Base-by-base conservation (phyloP, 2,797 vertebrate genomes). In the Gambelia wislizenii region DNA sequence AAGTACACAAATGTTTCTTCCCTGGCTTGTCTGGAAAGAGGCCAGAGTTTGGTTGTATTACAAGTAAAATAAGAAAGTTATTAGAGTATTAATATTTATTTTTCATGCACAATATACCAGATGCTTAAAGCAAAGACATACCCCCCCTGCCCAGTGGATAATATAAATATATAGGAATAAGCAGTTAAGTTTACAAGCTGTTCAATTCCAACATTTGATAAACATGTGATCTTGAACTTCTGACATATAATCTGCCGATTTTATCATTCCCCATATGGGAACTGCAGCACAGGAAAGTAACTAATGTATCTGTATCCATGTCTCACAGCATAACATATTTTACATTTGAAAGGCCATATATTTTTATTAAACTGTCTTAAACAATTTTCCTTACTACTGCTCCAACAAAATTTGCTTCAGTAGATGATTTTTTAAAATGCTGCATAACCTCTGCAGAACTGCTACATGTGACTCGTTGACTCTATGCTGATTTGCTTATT, bases 351-450 rank as follows among this genome's bases (percentile, higher is more conserved):
- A 72, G 54, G 64, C 36, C 49, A 42, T 89, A 83, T 90, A 86
- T 44, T 90, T 89, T 86, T 5, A 39, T 52, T 42, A 54, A 91
- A 87, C 84, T 90, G 76, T 47, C 33, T 59, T n/a, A 81, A 89
- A 61, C 2, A 12, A 70, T 82, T 70, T 59, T 56, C 30, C 44
- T 75, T 8, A 84, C 87, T 72, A 47, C 39, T 70, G 49, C 59
- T 59, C 12, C 27, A 86, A 54, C 1, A 42, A 54, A 84, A 49
- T 69, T 87, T 76, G 0, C 8, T 25, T 77, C 30, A 64, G 44
- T 8, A 47, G 80, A 7, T 25, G 36, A 12, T 39, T 33, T 64
- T 64, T 64, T 2, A 70, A 87, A 89, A 89, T 22, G 25, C 18
- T 72, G 42, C 59, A 77, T 82, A 89, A 13, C 86, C 33, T 16